Base-by-base conservation (phyloP, 2,113 vertebrate species). In the Ctenodactylus gundi region DNA sequence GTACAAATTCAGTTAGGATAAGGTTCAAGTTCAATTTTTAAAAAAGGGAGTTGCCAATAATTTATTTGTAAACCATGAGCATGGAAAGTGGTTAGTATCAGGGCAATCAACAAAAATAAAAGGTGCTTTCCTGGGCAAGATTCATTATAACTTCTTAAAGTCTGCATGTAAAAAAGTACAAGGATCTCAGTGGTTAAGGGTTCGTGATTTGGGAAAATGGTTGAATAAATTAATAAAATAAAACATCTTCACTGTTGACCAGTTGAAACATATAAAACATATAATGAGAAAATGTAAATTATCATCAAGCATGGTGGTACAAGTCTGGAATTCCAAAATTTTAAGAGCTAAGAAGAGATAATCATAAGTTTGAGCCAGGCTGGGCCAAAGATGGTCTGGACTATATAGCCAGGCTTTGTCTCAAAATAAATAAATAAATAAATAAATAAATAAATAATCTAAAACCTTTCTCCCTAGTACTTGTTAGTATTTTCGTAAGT, bases 271-370 rank as follows among this genome's bases (percentile, higher is more conserved):
- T 62, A 44, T 73, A 91, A 44, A 90, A 77, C 53, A 49, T 77
- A 58, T 73, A 86, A 68, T 77, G 84, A 82, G 36, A 62, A 91
- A 73, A 44, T 88, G 8, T 36, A 76, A 93, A 68, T 81, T 51
- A 72, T 46, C 34, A 77, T 41, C 13, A 73, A 73, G 70, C 12
- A 41, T 46, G 70, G 70, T 73, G 41, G 13, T 46, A 3, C 41
- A 29, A 7, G 29, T 7, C 68, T 73, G 25, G 44, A 73, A 73
- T 29, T 25, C 70, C 70, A 46, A 46, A 46, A 29, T 44, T 73
- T 46, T 44, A 27, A 27, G 46, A 41, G 25, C 41, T 31, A 14
- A 29, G 70, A 27, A 12, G 46, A 41, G 41, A 46, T 5, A 7
- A 73, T 29, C 41, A 73, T 27, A 46, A 29, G 5, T 29, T 73